These are phyloP conservation scores for Gari tellinella DNA, from an alignment of 2,888 invertebrate genomes.

Conservation along the genomic window DNA sequence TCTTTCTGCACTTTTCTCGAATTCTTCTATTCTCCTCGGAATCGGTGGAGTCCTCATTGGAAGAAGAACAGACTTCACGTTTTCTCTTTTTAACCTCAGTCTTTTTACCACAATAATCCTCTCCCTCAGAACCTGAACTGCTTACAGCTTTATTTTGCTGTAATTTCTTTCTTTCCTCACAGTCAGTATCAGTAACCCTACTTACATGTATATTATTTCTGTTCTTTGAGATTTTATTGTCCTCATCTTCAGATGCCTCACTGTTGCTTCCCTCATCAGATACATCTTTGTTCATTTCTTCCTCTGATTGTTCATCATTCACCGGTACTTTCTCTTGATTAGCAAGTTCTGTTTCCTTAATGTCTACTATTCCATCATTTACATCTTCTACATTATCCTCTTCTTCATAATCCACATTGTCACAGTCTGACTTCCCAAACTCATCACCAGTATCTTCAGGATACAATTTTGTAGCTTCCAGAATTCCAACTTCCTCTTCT, in stretches of 20 bases:
- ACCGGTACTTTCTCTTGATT: not conserved
- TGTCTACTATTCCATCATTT: not conserved
- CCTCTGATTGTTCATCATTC: not conserved
- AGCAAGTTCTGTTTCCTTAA: not conserved
- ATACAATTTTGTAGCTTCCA: not conserved
- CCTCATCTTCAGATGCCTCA: not conserved
- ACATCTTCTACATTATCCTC: too few species aligned
- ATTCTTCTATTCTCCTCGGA: constrained; percentile 20
- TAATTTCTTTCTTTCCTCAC: not conserved
- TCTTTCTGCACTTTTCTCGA: constrained; percentile 30
- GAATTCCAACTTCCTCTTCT: not conserved
- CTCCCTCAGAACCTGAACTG: not conserved
- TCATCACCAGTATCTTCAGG: not conserved
- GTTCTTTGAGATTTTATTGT: not conserved
- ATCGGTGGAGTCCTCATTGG: constrained; percentile 21
- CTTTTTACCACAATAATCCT: not conserved
- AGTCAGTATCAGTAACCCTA: not conserved
- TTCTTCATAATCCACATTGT: not conserved
- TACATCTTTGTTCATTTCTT: not conserved
- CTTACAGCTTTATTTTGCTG: not conserved
- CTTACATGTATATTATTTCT: not conserved
- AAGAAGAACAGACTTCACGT: constrained; percentile 4
- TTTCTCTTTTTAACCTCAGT: constrained; percentile 1
- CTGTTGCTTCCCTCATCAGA: not conserved
- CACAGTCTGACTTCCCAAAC: not conserved